Conservation (phyloP, 2,888 invertebrate genomes). For the Cataglyphis rosenhaueri region DNA sequence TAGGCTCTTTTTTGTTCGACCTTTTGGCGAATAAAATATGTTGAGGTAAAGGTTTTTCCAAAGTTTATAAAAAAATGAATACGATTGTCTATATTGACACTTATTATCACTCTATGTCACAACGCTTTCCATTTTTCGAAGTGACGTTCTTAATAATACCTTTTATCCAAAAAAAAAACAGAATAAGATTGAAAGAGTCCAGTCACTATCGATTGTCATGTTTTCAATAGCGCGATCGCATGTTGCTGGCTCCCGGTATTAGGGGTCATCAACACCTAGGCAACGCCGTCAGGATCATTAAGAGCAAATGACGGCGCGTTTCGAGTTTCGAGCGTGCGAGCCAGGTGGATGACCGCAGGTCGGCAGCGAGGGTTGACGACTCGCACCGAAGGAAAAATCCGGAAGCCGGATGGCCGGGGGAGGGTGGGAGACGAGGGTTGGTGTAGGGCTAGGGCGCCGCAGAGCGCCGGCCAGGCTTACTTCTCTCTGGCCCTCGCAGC, state of each 20-base stretch:
- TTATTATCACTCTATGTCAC: slow-evolving; percentile 1
- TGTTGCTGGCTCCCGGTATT: neutral
- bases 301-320: slow-evolving; percentile 69
- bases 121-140: neutral
- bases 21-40: slow-evolving; percentile 36
- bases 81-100: slow-evolving; percentile 3
- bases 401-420: slow-evolving; percentile 65
- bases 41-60: slow-evolving; percentile 38
- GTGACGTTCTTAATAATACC: neutral
- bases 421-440: slow-evolving; percentile 35
- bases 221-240: neutral
- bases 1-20: slow-evolving; percentile 42
- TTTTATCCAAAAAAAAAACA: neutral
- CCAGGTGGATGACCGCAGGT: slow-evolving; percentile 73
- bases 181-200: slow-evolving; percentile 1
- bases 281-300: slow-evolving; percentile 58
- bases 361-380: slow-evolving; percentile 72
- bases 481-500: slow-evolving; percentile 51
- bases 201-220: neutral
- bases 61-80: slow-evolving; percentile 35
- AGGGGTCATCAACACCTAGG: slow-evolving; percentile 11
- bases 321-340: slow-evolving; percentile 70
- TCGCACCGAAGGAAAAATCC: slow-evolving; percentile 74
- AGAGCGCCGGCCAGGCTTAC: slow-evolving; percentile 47
- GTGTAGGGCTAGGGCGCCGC: slow-evolving; percentile 18